Percentiles rank a stretch among this genome's conserved stretches.
Conservation (phyloP, 2,888 invertebrate species). For the Chaetoderma sp. region DNA sequence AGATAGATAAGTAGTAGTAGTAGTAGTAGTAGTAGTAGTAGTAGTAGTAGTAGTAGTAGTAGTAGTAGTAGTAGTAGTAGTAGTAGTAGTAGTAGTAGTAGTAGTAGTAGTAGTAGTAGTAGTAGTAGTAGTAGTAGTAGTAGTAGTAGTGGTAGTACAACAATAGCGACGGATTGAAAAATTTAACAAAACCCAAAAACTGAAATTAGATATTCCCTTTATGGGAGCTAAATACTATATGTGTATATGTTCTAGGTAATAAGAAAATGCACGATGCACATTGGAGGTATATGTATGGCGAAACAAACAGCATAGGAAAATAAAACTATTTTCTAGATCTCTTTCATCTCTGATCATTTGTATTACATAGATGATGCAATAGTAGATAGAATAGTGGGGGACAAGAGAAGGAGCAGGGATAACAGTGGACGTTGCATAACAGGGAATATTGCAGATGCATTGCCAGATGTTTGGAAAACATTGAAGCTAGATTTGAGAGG, state of each 20-base stretch:
- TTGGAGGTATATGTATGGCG: too few relatives aligned
- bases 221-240: not conserved
- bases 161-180: not conserved
- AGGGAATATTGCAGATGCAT: not conserved
- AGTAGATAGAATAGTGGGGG: not conserved
- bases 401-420: not conserved
- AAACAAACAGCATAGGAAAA: too few relatives aligned
- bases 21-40: not conserved
- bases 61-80: too few relatives aligned
- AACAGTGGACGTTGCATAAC: not conserved
- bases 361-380: not conserved
- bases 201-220: not conserved
- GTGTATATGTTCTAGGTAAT: too few relatives aligned
- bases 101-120: not conserved
- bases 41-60: not conserved
- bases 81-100: constrained; percentile 3
- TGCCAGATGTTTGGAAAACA: not conserved
- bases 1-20: not conserved
- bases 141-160: not conserved
- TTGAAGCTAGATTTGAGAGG: too few relatives aligned
- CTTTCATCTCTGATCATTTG: not conserved
- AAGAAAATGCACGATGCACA: too few relatives aligned
- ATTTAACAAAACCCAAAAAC: not conserved
- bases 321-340: too few relatives aligned
- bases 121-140: not conserved